Evolutionary conservation across 2,888 invertebrate genomes (phyloP).

Genomic region (Calameuta filiformis): DNA sequence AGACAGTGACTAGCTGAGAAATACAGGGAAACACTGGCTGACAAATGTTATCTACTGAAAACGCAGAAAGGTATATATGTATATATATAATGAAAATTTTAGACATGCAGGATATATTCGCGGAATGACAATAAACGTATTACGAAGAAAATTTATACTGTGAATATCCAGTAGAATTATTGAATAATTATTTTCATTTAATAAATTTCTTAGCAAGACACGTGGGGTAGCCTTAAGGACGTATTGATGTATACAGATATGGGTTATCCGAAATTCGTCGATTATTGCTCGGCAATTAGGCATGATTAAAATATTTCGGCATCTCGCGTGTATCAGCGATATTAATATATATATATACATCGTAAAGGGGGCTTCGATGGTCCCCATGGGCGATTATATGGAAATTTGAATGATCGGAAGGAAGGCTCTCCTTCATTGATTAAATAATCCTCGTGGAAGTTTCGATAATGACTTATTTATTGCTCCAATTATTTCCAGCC

Average conservation of each 20-base stretch:
- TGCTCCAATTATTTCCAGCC: constrained; percentile 59
- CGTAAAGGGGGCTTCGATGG: not conserved
- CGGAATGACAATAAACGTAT: not conserved
- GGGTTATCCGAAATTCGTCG: constrained; percentile 31
- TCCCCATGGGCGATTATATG: constrained; percentile 33
- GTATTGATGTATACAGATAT: not conserved
- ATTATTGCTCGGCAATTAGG: constrained; percentile 66
- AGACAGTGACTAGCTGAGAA: not conserved
- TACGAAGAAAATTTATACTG: not conserved
- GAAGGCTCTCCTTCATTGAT: constrained; percentile 59
- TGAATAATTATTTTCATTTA: not conserved
- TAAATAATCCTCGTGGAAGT: constrained; percentile 54
- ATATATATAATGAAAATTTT: not conserved
- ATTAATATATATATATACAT: constrained; percentile 53
- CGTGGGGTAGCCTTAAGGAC: not conserved
- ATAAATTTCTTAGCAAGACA: not conserved
- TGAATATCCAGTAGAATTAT: not conserved
- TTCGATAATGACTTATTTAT: constrained; percentile 64
- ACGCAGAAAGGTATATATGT: not conserved
- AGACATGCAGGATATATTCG: not conserved
- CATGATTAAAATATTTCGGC: constrained; percentile 66
- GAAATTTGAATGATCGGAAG: constrained; percentile 57
- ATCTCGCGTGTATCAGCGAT: constrained; percentile 63
- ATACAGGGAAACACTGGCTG: not conserved
- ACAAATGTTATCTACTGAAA: not conserved